A percentile compares a stretch with the other conserved stretches of the same genome.
phyloP scores from a whole-genome alignment of 2,113 vertebrate species.

The Syngnathus typhle region DNA sequence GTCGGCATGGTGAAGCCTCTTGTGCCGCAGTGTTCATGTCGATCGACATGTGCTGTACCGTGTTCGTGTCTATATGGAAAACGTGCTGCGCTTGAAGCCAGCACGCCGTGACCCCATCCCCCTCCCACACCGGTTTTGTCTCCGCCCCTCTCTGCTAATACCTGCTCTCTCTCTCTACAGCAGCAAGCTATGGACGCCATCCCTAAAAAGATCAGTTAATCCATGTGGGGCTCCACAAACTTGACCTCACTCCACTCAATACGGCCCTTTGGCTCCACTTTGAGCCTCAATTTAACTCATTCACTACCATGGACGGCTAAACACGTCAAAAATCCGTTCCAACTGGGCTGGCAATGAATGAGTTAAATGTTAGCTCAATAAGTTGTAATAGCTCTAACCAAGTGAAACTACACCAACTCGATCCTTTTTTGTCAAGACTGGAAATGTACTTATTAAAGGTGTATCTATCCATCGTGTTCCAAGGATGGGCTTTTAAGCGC shows the following conservation, averaged over 20 bases:
- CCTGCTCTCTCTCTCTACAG: conserved; percentile 76
- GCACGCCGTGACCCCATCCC: conserved; percentile 9
- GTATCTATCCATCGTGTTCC: neutral
- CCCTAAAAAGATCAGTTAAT: conserved; percentile 66
- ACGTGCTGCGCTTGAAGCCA: neutral
- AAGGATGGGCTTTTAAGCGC: neutral
- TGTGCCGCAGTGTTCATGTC: conserved; percentile 68
- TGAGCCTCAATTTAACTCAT: neutral
- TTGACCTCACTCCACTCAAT: conserved; percentile 27
- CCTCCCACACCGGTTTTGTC: conserved; percentile 47
- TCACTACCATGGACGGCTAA: no score
- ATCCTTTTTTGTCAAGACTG: neutral
- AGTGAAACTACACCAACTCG: neutral
- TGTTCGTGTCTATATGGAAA: conserved; percentile 35
- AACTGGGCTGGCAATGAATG: no score
- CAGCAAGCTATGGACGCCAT: conserved; percentile 64
- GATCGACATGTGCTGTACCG: conserved; percentile 51
- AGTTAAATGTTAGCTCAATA: conserved; percentile 3
- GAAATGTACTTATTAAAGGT: conserved; percentile 3
- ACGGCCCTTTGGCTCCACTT: neutral
- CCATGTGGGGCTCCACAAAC: conserved; percentile 42
- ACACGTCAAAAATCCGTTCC: no score
- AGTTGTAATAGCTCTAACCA: neutral
- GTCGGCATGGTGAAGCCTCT: conserved; percentile 81
- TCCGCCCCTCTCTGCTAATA: conserved; percentile 69